Evolutionary conservation across 2,113 vertebrate species (phyloP), one percentile per base, ranked within the genome.

Genomic region (Leucopsar rothschildi): DNA sequence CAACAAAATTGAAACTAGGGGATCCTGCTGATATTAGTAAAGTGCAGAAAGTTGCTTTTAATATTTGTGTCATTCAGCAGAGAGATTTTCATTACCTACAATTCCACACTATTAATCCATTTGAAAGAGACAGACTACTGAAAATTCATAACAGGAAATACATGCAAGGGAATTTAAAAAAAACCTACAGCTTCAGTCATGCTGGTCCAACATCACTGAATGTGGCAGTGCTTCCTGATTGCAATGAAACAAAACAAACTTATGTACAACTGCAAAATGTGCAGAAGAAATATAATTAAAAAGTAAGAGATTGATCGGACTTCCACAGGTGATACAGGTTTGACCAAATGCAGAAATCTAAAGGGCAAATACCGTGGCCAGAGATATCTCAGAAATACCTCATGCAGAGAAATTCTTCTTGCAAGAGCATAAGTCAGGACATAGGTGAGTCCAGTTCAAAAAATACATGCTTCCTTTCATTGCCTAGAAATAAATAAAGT

Each of bases 1-100:
- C 91, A 92, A 83, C 60, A 86, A 92, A 97, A 93, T 94, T 94
- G 92, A 93, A 93, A 86, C 19, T 70, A 25, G 60, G 47, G 27
- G 68, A 92, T 6, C 80, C 71, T 95, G 64, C 86, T 93, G 88
- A 60, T 92, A 84, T 49, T 93, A 73, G 39, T 64, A 71, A 92
- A 94, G 72, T 88, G 11, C 35, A 80, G 78, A 93, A 39, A 71
- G 68, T 66, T 78, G 52, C 23, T 73, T 92, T 92, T 93, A 94
- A 78, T 95, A 84, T 88, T 83, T 83, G 33, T 90, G 80, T 78
- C 72, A 83, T 75, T 88, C 80, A 84, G 33, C 42, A 77, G 63
- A 90, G 45, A 85, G 27, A 77, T 59, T 90, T 92, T 88, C 59
- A 92, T 94, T 94, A 86, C 63, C 18, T 88, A 33, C 50, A 82